phyloP scores from a whole-genome alignment of 2,113 vertebrate species.

The Aspiorhynchus laticeps region DNA sequence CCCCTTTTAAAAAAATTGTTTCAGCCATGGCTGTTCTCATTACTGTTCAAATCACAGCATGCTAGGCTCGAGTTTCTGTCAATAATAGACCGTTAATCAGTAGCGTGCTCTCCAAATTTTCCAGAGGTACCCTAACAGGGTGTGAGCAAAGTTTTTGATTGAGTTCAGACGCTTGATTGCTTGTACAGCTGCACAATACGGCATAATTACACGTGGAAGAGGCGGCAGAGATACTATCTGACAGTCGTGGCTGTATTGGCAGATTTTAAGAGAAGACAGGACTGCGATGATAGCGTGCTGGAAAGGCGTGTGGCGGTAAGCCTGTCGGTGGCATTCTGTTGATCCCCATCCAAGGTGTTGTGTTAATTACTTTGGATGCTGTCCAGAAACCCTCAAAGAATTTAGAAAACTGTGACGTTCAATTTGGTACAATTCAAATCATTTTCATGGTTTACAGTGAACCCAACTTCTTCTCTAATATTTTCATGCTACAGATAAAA shows the following conservation, averaged over 20 bases:
- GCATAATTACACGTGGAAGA: constrained; percentile 61
- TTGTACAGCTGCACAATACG: constrained; percentile 49
- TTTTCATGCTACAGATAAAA: constrained; percentile 54
- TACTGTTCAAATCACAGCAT: constrained; percentile 43
- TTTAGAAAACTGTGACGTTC: constrained; percentile 61
- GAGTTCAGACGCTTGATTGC: constrained; percentile 52
- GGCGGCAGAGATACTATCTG: constrained; percentile 52
- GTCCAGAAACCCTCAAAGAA: constrained; percentile 62
- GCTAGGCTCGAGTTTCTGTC: constrained; percentile 39
- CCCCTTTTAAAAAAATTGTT: constrained; percentile 25
- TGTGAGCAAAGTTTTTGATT: constrained; percentile 39
- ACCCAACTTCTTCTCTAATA: constrained; percentile 34
- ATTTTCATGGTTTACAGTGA: constrained; percentile 63
- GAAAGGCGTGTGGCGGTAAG: constrained; percentile 12
- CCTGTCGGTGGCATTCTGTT: constrained; percentile 57
- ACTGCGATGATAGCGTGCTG: background rate
- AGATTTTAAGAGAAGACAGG: constrained; percentile 48
- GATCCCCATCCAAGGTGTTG: constrained; percentile 67
- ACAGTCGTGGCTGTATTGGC: constrained; percentile 57
- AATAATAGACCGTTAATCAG: constrained; percentile 52
- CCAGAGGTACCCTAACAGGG: constrained; percentile 20
- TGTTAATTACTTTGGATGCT: constrained; percentile 72
- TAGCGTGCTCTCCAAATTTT: constrained; percentile 41
- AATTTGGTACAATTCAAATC: constrained; percentile 67
- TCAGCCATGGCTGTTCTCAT: constrained; percentile 30